Percentiles rank a stretch among this genome's conserved stretches.
Conservation (phyloP, 2,113 vertebrate genomes). For the Heliornis fulica region DNA sequence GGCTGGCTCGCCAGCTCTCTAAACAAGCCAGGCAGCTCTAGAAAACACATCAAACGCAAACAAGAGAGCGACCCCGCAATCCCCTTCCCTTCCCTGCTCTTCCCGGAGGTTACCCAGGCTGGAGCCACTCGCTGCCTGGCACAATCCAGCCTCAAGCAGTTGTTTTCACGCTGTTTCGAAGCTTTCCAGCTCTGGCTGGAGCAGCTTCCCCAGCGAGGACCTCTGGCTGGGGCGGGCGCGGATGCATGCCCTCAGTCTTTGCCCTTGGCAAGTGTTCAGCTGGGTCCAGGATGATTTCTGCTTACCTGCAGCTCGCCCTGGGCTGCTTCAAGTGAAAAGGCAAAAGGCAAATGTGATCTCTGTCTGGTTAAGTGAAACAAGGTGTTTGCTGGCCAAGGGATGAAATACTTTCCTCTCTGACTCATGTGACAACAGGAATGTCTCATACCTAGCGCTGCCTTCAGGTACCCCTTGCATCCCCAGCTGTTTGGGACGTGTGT, state of each 20-base stretch:
- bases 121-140: neutral
- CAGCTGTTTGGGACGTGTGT: neutral
- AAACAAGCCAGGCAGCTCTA: neutral
- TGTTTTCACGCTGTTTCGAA: neutral
- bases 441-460: neutral
- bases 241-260: neutral
- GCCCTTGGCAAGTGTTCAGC: neutral
- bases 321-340: neutral
- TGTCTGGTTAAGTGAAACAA: neutral
- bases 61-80: neutral
- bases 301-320: neutral
- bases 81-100: neutral
- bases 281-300: neutral
- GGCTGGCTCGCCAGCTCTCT: neutral
- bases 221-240: neutral
- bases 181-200: neutral
- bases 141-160: neutral
- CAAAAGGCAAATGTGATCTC: neutral
- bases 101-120: neutral
- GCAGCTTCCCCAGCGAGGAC: neutral
- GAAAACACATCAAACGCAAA: neutral
- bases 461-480: neutral
- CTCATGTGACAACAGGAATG: neutral
- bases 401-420: constrained; percentile 24
- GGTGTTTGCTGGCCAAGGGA: neutral